Evolutionary conservation across 1,140 invertebrate genomes (phyloP).

Genomic region (Mamestra configurata): DNA sequence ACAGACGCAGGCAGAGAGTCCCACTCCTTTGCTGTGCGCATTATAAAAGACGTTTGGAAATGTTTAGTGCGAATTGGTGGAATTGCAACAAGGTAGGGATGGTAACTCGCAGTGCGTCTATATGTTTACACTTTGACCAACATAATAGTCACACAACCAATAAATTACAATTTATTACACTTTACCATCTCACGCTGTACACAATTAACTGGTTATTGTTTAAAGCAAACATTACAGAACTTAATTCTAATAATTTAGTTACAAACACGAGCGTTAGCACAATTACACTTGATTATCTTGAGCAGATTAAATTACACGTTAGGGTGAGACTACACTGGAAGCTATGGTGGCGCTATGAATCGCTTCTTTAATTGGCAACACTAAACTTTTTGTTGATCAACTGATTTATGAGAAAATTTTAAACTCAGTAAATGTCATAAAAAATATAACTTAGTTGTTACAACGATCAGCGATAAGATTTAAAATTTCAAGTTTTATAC

Average conservation of each 20-base stretch:
- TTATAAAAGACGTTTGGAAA: no score
- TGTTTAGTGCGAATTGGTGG: no score
- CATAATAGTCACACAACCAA: slow-evolving; percentile 18
- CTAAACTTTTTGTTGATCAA: no score
- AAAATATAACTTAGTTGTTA: no score
- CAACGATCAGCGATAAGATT: no score
- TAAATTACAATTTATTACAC: not conserved
- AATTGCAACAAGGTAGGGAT: no score
- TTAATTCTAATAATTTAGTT: slow-evolving; percentile 34
- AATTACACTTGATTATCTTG: slow-evolving; percentile 37
- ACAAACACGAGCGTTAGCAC: slow-evolving; percentile 36
- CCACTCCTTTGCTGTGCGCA: no score
- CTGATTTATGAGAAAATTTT: no score
- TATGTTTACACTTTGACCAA: not conserved
- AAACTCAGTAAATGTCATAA: no score
- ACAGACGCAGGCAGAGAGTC: no score
- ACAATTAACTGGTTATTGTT: not conserved
- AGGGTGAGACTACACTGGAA: not conserved
- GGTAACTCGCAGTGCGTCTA: no score
- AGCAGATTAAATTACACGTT: slow-evolving; percentile 39
- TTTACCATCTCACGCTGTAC: not conserved
- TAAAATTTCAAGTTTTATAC: no score
- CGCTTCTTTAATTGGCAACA: not conserved
- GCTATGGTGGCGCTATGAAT: not conserved
- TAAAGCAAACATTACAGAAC: slow-evolving; percentile 6